Percentiles rank a stretch among this genome's conserved stretches.
These are phyloP conservation scores for Thaumetopoea pityocampa DNA, from an alignment of 1,140 invertebrate genomes.

Conservation along the genomic window DNA sequence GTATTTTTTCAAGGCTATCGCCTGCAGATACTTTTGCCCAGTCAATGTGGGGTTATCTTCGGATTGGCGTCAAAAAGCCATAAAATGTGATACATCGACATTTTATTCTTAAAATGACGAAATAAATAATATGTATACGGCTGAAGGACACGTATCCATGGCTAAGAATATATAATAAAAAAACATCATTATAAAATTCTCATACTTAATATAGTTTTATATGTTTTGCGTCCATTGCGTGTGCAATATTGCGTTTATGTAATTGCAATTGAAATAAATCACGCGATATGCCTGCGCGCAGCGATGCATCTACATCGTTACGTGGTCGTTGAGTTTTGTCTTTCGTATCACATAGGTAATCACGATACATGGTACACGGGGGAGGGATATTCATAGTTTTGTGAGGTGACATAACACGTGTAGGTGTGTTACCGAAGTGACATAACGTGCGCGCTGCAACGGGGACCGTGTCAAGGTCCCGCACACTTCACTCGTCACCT, in stretches of 20 bases:
- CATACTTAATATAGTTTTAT: conserved; percentile 6
- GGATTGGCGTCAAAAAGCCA: too few relatives aligned
- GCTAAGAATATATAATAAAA: neutral
- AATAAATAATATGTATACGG: too few relatives aligned
- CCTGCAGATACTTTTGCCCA: too few relatives aligned
- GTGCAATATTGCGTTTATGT: neutral
- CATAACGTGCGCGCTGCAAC: conserved; percentile 35
- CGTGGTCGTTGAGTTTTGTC: conserved; percentile 10
- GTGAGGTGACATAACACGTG: conserved; percentile 33
- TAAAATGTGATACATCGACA: too few relatives aligned
- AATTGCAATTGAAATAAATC: conserved; percentile 4
- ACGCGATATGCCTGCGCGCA: neutral
- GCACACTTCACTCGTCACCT: conserved; percentile 36
- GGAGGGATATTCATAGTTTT: conserved; percentile 23
- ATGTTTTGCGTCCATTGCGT: conserved; percentile 8
- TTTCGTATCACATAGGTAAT: conserved; percentile 30
- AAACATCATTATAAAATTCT: conserved; percentile 5
- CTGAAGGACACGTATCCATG: conserved; percentile 6
- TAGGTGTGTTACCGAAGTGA: conserved; percentile 24
- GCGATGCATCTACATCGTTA: neutral
- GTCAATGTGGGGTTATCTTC: too few relatives aligned
- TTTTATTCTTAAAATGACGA: too few relatives aligned
- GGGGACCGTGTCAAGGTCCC: conserved; percentile 52
- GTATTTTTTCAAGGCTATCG: too few relatives aligned
- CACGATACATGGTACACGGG: conserved; percentile 26